Conservation (phyloP, 2,113 vertebrate genomes). For the Mormoops blainvillei region DNA sequence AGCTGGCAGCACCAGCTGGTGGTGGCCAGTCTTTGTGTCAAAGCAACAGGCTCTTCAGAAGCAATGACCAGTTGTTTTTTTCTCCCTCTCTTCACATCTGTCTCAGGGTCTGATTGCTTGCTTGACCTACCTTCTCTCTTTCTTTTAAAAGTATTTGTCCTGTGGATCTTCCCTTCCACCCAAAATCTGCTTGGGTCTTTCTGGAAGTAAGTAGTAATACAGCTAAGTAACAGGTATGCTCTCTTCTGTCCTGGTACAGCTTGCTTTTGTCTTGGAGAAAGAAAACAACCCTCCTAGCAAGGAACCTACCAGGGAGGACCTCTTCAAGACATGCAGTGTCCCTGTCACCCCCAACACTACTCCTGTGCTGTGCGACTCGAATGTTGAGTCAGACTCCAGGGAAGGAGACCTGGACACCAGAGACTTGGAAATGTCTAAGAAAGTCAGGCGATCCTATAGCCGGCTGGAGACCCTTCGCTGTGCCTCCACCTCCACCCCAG, state of each 20-base stretch:
- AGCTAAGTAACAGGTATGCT: not conserved
- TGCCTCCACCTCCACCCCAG: slow-evolving; percentile 59
- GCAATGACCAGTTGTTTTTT: not conserved
- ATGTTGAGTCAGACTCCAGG: accelerated
- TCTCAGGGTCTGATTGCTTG: not conserved
- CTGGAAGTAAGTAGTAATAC: not conserved
- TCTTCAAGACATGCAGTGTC: not conserved
- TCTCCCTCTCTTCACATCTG: not conserved
- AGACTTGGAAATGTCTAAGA: slow-evolving; percentile 82
- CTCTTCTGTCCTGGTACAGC: slow-evolving; percentile 31
- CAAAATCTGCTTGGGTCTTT: not conserved
- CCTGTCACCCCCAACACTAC: not conserved
- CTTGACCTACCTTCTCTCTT: not conserved
- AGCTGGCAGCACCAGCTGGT: not conserved
- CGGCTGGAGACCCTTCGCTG: slow-evolving; percentile 71
- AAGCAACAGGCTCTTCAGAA: not conserved
- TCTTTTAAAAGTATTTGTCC: not conserved
- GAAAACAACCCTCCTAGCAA: slow-evolving; percentile 53
- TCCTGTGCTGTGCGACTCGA: not conserved
- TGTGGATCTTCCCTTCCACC: not conserved
- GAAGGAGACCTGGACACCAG: slow-evolving; percentile 32
- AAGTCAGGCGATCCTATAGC: slow-evolving; percentile 90
- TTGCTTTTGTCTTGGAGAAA: slow-evolving; percentile 54
- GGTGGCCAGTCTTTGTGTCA: not conserved
- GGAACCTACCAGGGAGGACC: not conserved